Conservation (phyloP, 2,113 vertebrate species). For the Centropus bengalensis region DNA sequence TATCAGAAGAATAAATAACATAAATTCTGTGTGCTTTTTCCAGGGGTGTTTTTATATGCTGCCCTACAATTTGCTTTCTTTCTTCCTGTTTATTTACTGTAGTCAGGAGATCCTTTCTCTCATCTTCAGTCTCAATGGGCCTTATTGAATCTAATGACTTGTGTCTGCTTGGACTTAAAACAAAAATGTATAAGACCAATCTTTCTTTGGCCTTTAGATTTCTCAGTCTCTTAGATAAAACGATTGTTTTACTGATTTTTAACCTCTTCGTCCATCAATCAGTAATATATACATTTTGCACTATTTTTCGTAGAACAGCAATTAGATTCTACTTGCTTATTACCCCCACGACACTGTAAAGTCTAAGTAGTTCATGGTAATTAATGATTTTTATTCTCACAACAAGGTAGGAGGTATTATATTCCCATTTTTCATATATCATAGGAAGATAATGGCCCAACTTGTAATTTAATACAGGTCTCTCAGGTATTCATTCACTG, state of each 20-base stretch:
- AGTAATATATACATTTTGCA: not conserved
- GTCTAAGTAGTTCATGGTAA: not conserved
- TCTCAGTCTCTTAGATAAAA: not conserved
- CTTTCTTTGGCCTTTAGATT: constrained; percentile 8
- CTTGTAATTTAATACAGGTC: not conserved
- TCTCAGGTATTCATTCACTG: constrained; percentile 15
- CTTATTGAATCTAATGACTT: not conserved
- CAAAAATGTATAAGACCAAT: not conserved
- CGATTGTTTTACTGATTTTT: not conserved
- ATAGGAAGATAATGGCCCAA: not conserved
- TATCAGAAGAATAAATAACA: not conserved
- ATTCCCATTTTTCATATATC: constrained; percentile 17
- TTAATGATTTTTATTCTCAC: constrained; percentile 19
- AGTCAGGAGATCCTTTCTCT: not conserved
- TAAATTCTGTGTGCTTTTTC: not conserved
- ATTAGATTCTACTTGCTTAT: constrained; percentile 21
- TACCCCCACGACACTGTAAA: not conserved
- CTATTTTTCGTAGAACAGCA: not conserved
- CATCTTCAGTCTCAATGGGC: not conserved
- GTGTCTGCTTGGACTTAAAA: not conserved
- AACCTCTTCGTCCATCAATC: not conserved
- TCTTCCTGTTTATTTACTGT: not conserved
- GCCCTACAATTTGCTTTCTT: not conserved
- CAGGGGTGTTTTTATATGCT: not conserved
- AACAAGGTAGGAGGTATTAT: constrained; percentile 7